Base-by-base conservation (phyloP, 2,797 vertebrate species). In the Amblyopsis hoosieri region DNA sequence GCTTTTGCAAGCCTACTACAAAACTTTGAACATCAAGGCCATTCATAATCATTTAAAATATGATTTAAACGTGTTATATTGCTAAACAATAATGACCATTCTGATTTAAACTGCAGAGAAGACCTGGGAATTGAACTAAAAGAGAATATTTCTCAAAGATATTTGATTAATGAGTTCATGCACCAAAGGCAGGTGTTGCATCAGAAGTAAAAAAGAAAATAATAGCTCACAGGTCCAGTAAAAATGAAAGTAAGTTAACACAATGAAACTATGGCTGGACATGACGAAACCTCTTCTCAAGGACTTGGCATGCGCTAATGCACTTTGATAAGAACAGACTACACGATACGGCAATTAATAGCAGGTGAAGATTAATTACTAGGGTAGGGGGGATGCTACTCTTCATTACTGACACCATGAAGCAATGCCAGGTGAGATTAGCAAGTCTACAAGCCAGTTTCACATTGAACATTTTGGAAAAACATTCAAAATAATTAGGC, bases 331-430 rank as follows among this genome's bases (percentile, higher is more conserved):
- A 69, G 59, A 73, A 54, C 64, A 62, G 72, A 70, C 1, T 57
- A 57, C 60, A 66, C 7, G 60, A 70, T 71, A 63, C 45, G 54
- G 67, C 69, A 79, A 78, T 80, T 76, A 66, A 75, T 15, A 75
- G 78, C 80, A 79, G 75, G 69, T 65, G 64, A 60, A 80, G 74
- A 86, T 85, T 45, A 76, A 83, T 82, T 74, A 72, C 71, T 46
- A 52, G 62, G 23, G 23, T 23, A 23, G 23, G 23, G 3, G 23
- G 64, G 67, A 60, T 0, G 33, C 60, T 52, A 33, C 66, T 62
- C 53, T 78, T 78, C 57, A 76, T 83, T 80, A 72, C 64, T 67
- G 69, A 71, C 67, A 61, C 37, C 71, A 31, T 19, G 55, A 37
- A 31, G 66, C 7, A 5, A 31, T 67, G 61, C 29, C 67, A 37